phyloP scores from a whole-genome alignment of 1,140 invertebrate genomes.

The Hylyphantes graminicola region DNA sequence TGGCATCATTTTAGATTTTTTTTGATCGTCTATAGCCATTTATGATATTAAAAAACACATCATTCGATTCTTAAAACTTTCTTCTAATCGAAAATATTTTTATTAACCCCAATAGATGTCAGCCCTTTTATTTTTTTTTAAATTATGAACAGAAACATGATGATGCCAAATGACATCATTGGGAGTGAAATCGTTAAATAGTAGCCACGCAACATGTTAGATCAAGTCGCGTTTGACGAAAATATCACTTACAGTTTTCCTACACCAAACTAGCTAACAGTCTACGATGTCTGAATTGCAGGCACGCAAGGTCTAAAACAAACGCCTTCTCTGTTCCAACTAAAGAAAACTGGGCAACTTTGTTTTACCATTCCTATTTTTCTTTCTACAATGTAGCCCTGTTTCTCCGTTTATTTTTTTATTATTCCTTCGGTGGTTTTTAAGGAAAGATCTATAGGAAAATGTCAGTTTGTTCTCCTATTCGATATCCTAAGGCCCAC shows the following conservation, averaged over 20 bases:
- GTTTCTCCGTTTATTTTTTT: no score
- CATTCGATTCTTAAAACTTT: no score
- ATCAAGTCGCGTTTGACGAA: neutral
- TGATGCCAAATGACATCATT: no score
- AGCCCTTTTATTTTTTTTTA: no score
- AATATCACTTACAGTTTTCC: neutral
- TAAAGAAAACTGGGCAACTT: conserved; percentile 30
- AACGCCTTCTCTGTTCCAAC: conserved; percentile 37
- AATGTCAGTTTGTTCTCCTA: conserved; percentile 52
- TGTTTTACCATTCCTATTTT: conserved; percentile 43
- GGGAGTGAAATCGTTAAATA: no score
- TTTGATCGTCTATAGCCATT: no score
- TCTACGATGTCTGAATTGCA: conserved; percentile 47
- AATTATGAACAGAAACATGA: no score
- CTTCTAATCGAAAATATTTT: no score
- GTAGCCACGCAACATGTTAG: no score
- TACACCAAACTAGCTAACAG: neutral
- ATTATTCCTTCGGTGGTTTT: conserved; percentile 9
- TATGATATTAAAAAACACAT: no score
- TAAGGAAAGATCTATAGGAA: conserved; percentile 37
- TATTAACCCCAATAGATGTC: no score
- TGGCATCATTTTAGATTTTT: no score
- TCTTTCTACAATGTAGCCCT: conserved; percentile 10
- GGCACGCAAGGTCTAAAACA: conserved; percentile 44
- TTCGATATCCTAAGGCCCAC: conserved; percentile 41